A percentile compares a stretch with the other conserved stretches of the same genome.
Conservation (phyloP, 2,113 vertebrate species). For the Paraplagusia blochii region DNA sequence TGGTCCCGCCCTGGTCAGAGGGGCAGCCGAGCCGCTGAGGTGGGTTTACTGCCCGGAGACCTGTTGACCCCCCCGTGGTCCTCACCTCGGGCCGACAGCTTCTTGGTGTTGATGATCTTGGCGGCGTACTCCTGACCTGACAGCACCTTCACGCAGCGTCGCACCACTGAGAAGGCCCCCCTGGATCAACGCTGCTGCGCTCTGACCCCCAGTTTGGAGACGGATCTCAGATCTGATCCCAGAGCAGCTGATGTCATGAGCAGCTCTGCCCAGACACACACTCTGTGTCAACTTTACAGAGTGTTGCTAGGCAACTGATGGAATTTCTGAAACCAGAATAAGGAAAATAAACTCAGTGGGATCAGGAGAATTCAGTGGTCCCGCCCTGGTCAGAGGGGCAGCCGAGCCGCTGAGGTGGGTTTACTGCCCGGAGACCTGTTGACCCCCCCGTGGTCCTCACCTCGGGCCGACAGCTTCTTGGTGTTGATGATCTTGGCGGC, state of each 20-base stretch:
- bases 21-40: not conserved
- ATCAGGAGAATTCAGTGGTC: not conserved
- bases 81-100: slow-evolving; percentile 68
- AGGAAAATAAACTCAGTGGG: slow-evolving; percentile 6
- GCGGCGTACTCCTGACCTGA: slow-evolving; percentile 69
- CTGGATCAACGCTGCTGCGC: too few species aligned
- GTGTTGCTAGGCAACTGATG: slow-evolving; percentile 59
- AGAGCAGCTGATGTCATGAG: too few species aligned
- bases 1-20: not conserved
- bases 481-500: slow-evolving; percentile 75
- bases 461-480: slow-evolving; percentile 69
- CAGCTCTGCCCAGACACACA: not conserved
- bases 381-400: too few species aligned
- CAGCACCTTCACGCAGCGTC: slow-evolving; percentile 68
- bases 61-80: not conserved
- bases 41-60: not conserved
- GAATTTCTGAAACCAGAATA: slow-evolving; percentile 47
- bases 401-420: not conserved
- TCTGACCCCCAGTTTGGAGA: too few species aligned
- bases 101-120: slow-evolving; percentile 76
- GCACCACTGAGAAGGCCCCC: slow-evolving; percentile 71
- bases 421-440: not conserved
- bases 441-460: slow-evolving; percentile 37
- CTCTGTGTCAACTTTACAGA: slow-evolving; percentile 41
- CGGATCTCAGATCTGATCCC: too few species aligned